Evolutionary conservation across 2,888 invertebrate species (phyloP).

Genomic region (Drosophila niveifrons): DNA sequence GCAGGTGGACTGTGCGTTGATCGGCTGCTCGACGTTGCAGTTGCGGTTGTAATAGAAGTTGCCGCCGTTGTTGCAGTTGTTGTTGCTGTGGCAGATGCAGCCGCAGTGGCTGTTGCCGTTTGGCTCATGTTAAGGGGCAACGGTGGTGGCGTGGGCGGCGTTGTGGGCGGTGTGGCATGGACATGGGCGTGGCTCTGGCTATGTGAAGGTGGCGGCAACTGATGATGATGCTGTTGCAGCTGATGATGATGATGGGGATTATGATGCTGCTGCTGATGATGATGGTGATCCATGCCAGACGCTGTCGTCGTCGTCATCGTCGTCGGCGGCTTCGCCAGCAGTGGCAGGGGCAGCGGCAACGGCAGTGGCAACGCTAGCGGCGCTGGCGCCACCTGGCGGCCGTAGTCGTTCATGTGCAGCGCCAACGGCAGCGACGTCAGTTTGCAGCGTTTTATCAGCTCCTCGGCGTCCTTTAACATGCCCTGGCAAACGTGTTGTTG

Average conservation of each 20-base stretch:
- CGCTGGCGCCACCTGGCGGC: constrained; percentile 67
- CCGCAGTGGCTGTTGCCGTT: constrained; percentile 35
- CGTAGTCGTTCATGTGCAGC: constrained; percentile 75
- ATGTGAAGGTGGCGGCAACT: constrained; percentile 36
- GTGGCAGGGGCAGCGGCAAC: constrained; percentile 36
- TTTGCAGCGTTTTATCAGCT: constrained; percentile 81
- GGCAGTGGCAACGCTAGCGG: constrained; percentile 61
- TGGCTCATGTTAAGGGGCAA: constrained; percentile 74
- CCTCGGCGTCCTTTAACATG: constrained; percentile 84
- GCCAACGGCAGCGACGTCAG: constrained; percentile 68
- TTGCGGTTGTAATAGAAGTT: constrained; percentile 20
- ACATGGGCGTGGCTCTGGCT: constrained; percentile 30
- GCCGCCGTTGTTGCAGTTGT: constrained; percentile 27
- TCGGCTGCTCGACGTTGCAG: background rate
- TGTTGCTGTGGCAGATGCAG: constrained; percentile 25
- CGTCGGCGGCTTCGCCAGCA: constrained; percentile 60
- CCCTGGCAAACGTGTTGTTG: constrained; percentile 51
- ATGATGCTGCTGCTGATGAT: constrained; percentile 31
- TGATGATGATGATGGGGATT: constrained; percentile 14
- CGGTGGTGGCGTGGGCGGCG: constrained; percentile 77
- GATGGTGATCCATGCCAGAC: constrained; percentile 20
- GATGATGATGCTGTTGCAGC: constrained; percentile 12
- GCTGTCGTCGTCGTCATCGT: constrained; percentile 4
- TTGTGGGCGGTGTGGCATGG: constrained; percentile 63
- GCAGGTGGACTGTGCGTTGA: constrained; percentile 63